Conservation (phyloP, 2,113 vertebrate genomes). For the Festucalex cinctus region DNA sequence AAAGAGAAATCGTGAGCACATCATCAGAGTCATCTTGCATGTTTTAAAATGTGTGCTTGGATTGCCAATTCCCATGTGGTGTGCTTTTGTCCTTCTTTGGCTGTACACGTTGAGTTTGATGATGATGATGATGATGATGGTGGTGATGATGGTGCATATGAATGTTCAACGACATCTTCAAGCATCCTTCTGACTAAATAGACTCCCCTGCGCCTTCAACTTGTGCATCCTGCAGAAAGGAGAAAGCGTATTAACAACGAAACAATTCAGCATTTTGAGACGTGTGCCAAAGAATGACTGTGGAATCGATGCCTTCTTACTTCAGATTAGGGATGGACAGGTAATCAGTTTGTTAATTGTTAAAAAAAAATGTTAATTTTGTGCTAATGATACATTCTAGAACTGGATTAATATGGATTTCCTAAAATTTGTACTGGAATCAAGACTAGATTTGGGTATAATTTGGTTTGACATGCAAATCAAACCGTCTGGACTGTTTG, state of each 20-base stretch:
- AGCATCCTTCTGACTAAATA: conserved; percentile 42
- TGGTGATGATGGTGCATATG: not conserved
- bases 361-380: too few species aligned
- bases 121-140: not conserved
- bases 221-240: conserved; percentile 62
- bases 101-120: conserved; percentile 22
- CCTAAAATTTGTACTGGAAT: too few species aligned
- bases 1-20: conserved; percentile 37
- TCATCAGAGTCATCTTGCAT: conserved; percentile 6
- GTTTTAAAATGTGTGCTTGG: conserved; percentile 9
- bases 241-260: not conserved
- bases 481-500: too few species aligned
- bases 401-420: too few species aligned
- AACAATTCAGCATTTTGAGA: too few species aligned
- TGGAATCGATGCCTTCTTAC: not conserved
- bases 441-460: too few species aligned
- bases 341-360: too few species aligned
- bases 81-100: conserved; percentile 47
- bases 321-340: not conserved
- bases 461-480: too few species aligned
- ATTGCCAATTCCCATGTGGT: conserved; percentile 22
- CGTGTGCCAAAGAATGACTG: too few species aligned
- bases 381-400: too few species aligned
- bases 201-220: conserved; percentile 65
- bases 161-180: conserved; percentile 42